Conservation (phyloP, 2,888 invertebrate species). For the Cataglyphis cursor region DNA sequence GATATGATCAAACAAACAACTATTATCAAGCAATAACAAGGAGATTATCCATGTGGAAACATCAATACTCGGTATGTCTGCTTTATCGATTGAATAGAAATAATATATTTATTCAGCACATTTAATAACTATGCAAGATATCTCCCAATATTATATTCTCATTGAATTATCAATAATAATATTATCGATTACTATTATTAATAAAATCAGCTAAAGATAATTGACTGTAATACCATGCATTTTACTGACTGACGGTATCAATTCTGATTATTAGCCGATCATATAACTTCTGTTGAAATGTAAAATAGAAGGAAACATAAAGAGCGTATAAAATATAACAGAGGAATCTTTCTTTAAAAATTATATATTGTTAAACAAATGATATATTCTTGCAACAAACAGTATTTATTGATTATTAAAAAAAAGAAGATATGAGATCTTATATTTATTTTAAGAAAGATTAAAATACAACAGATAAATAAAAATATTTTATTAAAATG, state of each 20-base stretch:
- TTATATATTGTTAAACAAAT: not conserved
- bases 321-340: not conserved
- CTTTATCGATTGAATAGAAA: constrained; percentile 20
- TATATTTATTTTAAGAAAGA: not conserved
- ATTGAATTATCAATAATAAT: not conserved
- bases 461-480: not conserved
- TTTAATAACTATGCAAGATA: not conserved
- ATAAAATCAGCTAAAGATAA: constrained; percentile 20
- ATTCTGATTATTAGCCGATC: constrained; percentile 10
- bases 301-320: not conserved
- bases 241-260: constrained; percentile 3
- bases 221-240: not conserved
- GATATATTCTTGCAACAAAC: not conserved
- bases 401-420: not conserved
- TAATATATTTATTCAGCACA: not conserved
- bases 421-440: not conserved
- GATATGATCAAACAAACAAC: not conserved
- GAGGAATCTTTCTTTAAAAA: not conserved
- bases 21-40: not conserved
- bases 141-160: not conserved
- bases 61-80: not conserved
- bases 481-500: not conserved
- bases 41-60: not conserved
- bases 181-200: not conserved
- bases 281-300: not conserved